Conservation (phyloP, 2,797 vertebrate species). For the Phaenicophaeus curvirostris region DNA sequence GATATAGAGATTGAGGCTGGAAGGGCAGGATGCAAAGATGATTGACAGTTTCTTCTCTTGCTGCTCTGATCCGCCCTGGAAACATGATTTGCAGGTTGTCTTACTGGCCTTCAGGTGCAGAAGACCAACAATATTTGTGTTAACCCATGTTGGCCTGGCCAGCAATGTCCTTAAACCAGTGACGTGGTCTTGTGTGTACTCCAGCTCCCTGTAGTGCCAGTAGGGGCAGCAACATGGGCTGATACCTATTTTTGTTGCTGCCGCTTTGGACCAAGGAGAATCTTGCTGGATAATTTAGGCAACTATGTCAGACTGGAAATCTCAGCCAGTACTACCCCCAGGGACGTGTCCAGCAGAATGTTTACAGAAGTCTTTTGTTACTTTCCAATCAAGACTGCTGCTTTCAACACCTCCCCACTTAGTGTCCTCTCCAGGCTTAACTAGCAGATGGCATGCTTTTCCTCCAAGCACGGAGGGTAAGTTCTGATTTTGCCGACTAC, state of each 20-base stretch:
- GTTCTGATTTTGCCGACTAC: neutral
- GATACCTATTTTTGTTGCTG: neutral
- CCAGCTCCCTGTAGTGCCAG: neutral
- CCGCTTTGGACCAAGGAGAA: neutral
- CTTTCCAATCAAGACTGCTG: neutral
- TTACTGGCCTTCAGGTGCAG: neutral
- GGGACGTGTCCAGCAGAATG: neutral
- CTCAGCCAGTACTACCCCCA: neutral
- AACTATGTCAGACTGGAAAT: neutral
- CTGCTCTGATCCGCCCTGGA: neutral
- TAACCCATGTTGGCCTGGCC: neutral
- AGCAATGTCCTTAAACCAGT: neutral
- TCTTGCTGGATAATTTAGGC: neutral
- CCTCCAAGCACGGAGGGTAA: fast-evolving
- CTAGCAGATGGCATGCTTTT: neutral
- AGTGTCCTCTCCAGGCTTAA: neutral
- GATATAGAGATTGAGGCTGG: neutral
- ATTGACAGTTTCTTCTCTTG: neutral
- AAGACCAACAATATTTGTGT: neutral
- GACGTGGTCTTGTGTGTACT: neutral
- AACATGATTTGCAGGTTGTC: neutral
- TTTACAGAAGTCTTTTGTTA: neutral
- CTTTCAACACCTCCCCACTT: neutral
- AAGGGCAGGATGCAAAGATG: neutral
- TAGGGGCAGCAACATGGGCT: neutral